phyloP scores from a whole-genome alignment of 2,888 invertebrate species.

The Mythimna lalbum region DNA sequence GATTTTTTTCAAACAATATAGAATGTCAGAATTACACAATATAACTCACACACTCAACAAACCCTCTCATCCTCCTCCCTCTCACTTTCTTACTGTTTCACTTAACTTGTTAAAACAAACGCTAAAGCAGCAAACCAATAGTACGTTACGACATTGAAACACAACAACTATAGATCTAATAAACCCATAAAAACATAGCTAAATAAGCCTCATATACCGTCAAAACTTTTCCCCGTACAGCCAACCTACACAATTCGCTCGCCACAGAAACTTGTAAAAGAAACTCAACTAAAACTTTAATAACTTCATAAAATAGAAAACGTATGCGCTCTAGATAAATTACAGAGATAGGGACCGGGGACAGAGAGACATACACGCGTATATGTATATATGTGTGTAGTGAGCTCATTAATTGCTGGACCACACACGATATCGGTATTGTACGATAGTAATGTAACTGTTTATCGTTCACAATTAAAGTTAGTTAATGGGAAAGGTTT shows the following conservation, averaged over 20 bases:
- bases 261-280: conserved; percentile 36
- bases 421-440: conserved; percentile 80
- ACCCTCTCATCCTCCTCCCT: no score
- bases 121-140: no score
- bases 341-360: conserved; percentile 67
- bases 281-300: conserved; percentile 53
- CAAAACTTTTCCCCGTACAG: conserved; percentile 16
- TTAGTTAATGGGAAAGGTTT: conserved; percentile 39
- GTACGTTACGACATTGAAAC: not conserved
- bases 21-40: no score
- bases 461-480: conserved; percentile 62
- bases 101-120: not conserved
- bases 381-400: conserved; percentile 74
- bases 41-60: no score
- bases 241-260: conserved; percentile 10
- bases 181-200: conserved; percentile 7
- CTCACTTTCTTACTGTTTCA: no score
- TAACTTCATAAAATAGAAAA: conserved; percentile 71
- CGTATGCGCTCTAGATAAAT: conserved; percentile 71
- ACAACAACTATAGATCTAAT: not conserved
- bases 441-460: conserved; percentile 52
- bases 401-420: conserved; percentile 84
- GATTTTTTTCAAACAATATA: no score
- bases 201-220: conserved; percentile 9
- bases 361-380: conserved; percentile 66